Evolutionary conservation across 2,888 invertebrate genomes (phyloP), one percentile per base, ranked within the genome.

Genomic region (Synergus umbraculus): DNA sequence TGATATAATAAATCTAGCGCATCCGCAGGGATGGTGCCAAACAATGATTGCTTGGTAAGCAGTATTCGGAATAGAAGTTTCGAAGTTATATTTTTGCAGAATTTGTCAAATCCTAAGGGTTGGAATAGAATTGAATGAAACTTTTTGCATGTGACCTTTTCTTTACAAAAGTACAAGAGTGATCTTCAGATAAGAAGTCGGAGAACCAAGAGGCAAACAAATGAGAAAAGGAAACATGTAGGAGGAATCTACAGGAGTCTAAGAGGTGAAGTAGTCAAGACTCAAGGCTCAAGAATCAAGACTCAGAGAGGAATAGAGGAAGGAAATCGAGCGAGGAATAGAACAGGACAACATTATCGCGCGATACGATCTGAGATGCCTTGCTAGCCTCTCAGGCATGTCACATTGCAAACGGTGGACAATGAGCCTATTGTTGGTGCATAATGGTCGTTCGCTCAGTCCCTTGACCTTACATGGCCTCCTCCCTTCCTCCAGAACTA

Each of bases 401-500:
- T 86, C 86, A 86, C 85, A 85, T 82, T 77, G 85, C 86, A 80
- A 85, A 83, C 85, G 82, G 81, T 81, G 90, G 89, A 90, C 90
- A 90, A 90, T 90, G 89, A 90, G 89, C 87, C 89, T 87, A 90
- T 90, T 90, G 90, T 90, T 89, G 85, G 87, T 86, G 89, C 87
- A 90, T 90, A 89, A 90, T 89, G 88, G 87, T 85, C 85, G 86
- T 79, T 85, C 84, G 83, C 83, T 82, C 84, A 83, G 81, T 85
- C 85, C 87, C 89, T 84, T 83, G 89, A 89, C 89, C 90, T 90
- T 88, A 86, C 87, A 86, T 86, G 87, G 81, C 73, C 82, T 79
- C 60, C 77, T 78, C 79, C 78, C 81, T 79, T 73, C 49, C 58
- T 77, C 67, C 15, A 46, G 46, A 69, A 29, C 46, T 29, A 46